Conservation (phyloP, 2,113 vertebrate genomes). For the Campylorhamphus procurvoides region DNA sequence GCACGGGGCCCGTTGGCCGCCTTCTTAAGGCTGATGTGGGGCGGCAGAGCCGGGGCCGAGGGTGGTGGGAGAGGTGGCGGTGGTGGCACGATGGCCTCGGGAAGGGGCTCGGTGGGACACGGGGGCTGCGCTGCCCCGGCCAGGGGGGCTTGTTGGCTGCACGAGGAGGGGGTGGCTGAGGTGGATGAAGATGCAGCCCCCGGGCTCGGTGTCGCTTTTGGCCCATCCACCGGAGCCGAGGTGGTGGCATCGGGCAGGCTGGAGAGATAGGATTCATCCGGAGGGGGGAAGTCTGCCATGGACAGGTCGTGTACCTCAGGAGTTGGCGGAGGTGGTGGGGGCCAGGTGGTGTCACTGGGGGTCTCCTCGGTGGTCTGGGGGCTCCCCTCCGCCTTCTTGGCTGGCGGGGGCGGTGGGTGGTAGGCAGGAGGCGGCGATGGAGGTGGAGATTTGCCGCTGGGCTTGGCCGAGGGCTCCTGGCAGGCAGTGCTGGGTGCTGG, state of each 20-base stretch:
- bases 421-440: slow-evolving; percentile 87
- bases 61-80: background rate
- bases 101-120: accelerated
- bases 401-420: slow-evolving; percentile 85
- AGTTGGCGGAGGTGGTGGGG: slow-evolving; percentile 84
- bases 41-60: background rate
- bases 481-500: background rate
- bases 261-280: slow-evolving; percentile 82
- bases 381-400: slow-evolving; percentile 72
- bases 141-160: background rate
- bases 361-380: slow-evolving; percentile 38
- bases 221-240: accelerated
- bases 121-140: background rate
- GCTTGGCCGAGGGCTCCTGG: background rate
- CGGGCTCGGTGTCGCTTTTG: accelerated
- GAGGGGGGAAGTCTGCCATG: slow-evolving; percentile 85
- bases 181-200: background rate
- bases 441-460: slow-evolving; percentile 74
- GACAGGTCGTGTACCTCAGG: slow-evolving; percentile 80
- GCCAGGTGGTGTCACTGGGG: slow-evolving; percentile 78
- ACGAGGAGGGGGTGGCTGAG: background rate
- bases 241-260: slow-evolving; percentile 36
- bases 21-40: slow-evolving; percentile 55
- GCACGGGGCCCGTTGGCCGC: background rate
- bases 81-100: background rate